Evolutionary conservation across 2,888 invertebrate species (phyloP).

Genomic region (Biston stratarius): DNA sequence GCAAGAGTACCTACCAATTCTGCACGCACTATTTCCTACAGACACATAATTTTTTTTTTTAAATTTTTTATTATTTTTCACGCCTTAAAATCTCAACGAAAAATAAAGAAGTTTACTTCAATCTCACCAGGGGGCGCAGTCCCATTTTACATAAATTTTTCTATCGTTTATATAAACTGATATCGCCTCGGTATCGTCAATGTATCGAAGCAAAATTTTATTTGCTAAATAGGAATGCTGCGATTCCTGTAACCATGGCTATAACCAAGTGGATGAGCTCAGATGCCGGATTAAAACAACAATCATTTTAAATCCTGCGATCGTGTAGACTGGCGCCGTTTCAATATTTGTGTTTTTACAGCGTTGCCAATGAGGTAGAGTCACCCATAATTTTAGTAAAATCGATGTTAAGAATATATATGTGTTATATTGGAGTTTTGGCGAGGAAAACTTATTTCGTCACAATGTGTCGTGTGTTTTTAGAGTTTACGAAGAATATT

Average conservation of each 20-base stretch:
- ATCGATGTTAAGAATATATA: not conserved
- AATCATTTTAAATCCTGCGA: conserved; percentile 47
- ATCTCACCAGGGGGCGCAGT: too few species aligned
- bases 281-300: conserved; percentile 44
- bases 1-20: too few species aligned
- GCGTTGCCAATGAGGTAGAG: conserved; percentile 7
- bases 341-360: conserved; percentile 54
- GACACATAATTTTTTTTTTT: too few species aligned
- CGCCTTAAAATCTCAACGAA: too few species aligned
- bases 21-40: too few species aligned
- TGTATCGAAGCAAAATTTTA: conserved; percentile 2
- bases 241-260: conserved; percentile 23
- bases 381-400: conserved; percentile 12
- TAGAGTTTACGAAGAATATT: too few species aligned
- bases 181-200: not conserved
- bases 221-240: conserved; percentile 18
- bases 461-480: too few species aligned
- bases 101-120: too few species aligned
- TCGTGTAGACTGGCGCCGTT: conserved; percentile 53
- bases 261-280: conserved; percentile 40
- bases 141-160: not conserved
- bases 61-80: too few species aligned
- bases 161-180: too few species aligned
- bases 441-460: too few species aligned
- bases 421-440: too few species aligned